Conservation (phyloP, 1,140 invertebrate genomes). For the Cephus cinctus region DNA sequence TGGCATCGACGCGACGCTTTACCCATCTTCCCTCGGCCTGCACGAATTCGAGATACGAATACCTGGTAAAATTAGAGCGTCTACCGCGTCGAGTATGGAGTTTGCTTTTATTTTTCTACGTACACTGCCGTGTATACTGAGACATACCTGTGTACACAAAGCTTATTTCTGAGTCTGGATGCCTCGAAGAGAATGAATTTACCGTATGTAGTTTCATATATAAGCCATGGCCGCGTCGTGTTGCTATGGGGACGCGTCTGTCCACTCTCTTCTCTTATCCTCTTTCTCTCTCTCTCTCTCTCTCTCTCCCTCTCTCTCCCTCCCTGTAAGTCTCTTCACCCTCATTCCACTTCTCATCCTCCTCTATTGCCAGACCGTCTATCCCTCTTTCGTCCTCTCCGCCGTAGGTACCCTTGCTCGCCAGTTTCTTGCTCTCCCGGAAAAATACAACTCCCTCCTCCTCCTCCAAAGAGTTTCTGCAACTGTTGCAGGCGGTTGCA, state of each 20-base stretch:
- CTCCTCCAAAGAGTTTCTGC: background rate
- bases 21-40: slow-evolving; percentile 6
- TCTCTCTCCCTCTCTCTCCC: slow-evolving; percentile 12
- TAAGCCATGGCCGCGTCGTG: slow-evolving; percentile 22
- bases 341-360: slow-evolving; percentile 4
- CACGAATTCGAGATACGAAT: slow-evolving; percentile 13
- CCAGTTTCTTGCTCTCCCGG: background rate
- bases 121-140: no score
- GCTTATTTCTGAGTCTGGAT: background rate
- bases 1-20: background rate
- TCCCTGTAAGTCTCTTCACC: slow-evolving; percentile 7
- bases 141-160: background rate
- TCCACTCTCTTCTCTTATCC: slow-evolving; percentile 18
- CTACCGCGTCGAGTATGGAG: background rate
- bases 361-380: no score
- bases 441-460: background rate
- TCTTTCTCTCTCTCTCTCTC: background rate
- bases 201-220: no score
- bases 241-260: slow-evolving; percentile 34
- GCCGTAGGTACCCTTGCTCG: background rate
- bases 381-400: slow-evolving; percentile 10
- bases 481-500: slow-evolving; percentile 1
- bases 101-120: no score
- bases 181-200: no score
- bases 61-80: no score